Base-by-base conservation (phyloP, 1,140 invertebrate genomes). In the Drosophila equinoxialis region DNA sequence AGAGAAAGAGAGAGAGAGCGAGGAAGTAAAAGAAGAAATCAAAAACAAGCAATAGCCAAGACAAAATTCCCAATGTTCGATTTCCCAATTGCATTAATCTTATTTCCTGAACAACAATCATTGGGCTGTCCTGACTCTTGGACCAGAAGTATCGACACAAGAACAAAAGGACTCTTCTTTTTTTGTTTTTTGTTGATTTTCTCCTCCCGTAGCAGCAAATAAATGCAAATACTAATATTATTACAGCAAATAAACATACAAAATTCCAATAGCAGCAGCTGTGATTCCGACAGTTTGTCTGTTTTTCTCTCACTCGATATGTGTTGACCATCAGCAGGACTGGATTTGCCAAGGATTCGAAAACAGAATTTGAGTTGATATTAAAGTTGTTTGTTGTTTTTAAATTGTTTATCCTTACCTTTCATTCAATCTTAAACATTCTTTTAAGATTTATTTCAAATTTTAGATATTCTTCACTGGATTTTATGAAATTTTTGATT, bases 21-120 rank as follows among this genome's bases (percentile, higher is more conserved):
- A 62, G 39, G 61, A 30, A 63, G 20, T 1, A 11, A 48, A 68
- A 58, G 60, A 48, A 59, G 48, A 48, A 77, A 78, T 77, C 68
- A 78, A 54, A 54, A 62, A 58, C 23, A 64, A 65, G 42, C 41
- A 35, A 57, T 14, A 23, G 45, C 17, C 48, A 39, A 55, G 69
- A 70, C 55, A 10, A 60, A 72, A 73, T 78, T 71, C 45, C 54
- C 65, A 58, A 67, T 58, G 68, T 54, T 71, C 55, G 48, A 76
- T 81, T 85, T 81, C 82, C 79, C 82, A 86, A 86, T 82, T 87
- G 82, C 79, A 86, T 86, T 86, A 83, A 83, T 86, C 76, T 76
- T 74, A 59, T 68, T 87, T 87, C 68, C 71, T 66, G 66, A 26
- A 33, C 68, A 37, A 61, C 37, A 65, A 64, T 74, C 39, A 60